Percentiles rank a stretch among this genome's conserved stretches.
These are phyloP conservation scores for Lonchura striata DNA, from an alignment of 2,113 vertebrate genomes.

Conservation along the genomic window DNA sequence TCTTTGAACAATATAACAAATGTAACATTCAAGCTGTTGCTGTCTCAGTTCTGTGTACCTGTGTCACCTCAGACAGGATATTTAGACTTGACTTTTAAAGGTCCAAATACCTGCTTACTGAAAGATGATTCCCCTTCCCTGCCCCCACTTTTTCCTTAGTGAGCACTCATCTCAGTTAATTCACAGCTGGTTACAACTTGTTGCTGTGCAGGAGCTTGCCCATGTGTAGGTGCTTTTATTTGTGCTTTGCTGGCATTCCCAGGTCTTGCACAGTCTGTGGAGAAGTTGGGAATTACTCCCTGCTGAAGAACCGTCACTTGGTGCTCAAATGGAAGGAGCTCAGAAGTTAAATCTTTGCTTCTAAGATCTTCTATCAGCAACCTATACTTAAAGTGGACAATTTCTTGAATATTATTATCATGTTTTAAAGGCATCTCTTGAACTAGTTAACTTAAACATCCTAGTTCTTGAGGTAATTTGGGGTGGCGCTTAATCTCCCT, in stretches of 20 bases:
- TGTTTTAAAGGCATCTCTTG: background rate
- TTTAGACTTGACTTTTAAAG: slow-evolving; percentile 2
- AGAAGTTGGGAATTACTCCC: background rate
- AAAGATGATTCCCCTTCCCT: background rate
- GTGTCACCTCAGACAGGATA: background rate
- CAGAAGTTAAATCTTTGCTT: background rate
- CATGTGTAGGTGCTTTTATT: background rate
- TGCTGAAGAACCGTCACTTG: background rate
- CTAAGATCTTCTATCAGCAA: background rate
- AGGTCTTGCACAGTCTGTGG: background rate
- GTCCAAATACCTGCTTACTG: background rate
- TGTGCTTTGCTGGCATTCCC: background rate
- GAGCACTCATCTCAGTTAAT: background rate
- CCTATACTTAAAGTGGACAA: background rate
- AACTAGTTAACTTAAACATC: background rate
- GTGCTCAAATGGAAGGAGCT: background rate
- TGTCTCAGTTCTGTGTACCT: background rate
- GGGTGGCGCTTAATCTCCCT: background rate
- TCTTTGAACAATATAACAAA: background rate
- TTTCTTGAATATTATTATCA: background rate
- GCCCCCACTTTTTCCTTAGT: background rate
- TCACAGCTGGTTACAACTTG: background rate
- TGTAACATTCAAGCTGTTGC: background rate
- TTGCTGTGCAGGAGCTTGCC: background rate
- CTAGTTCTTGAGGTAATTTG: background rate